phyloP scores from a whole-genome alignment of 2,888 invertebrate genomes.

The Xestobium rufovillosum region DNA sequence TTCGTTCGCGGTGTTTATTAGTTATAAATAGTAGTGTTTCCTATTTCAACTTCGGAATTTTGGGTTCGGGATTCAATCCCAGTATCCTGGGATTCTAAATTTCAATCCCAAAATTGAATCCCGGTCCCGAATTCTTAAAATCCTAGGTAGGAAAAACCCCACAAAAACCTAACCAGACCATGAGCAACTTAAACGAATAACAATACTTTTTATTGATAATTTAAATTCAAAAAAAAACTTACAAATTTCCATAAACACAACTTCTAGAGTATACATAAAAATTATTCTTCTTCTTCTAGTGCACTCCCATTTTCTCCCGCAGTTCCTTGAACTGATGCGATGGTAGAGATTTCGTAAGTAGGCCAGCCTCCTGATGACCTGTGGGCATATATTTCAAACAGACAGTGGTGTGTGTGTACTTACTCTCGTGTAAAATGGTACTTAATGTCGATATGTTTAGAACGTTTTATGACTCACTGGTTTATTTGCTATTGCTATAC shows the following conservation, averaged over 20 bases:
- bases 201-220: conserved; percentile 1
- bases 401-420: conserved; percentile 4
- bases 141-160: conserved; percentile 1
- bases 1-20: too few species aligned
- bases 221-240: too few species aligned
- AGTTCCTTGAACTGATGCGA: conserved; percentile 1
- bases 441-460: too few species aligned
- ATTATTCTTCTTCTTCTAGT: background rate
- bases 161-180: conserved; percentile 3
- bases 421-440: conserved; percentile 7
- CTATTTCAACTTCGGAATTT: too few species aligned
- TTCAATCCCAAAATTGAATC: too few species aligned
- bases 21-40: too few species aligned
- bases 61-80: too few species aligned
- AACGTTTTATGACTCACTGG: conserved; percentile 21
- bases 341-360: conserved; percentile 3
- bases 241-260: conserved; percentile 1
- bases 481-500: conserved; percentile 28
- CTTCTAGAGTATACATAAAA: background rate
- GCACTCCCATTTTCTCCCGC: conserved; percentile 1
- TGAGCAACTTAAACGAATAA: background rate
- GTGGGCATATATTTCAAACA: conserved; percentile 8
- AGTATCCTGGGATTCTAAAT: too few species aligned
- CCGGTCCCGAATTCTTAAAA: too few species aligned
- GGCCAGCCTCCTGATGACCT: conserved; percentile 4